A percentile compares a stretch with the other conserved stretches of the same genome.
phyloP scores from a whole-genome alignment of 2,113 vertebrate species.

The Verasper variegatus region DNA sequence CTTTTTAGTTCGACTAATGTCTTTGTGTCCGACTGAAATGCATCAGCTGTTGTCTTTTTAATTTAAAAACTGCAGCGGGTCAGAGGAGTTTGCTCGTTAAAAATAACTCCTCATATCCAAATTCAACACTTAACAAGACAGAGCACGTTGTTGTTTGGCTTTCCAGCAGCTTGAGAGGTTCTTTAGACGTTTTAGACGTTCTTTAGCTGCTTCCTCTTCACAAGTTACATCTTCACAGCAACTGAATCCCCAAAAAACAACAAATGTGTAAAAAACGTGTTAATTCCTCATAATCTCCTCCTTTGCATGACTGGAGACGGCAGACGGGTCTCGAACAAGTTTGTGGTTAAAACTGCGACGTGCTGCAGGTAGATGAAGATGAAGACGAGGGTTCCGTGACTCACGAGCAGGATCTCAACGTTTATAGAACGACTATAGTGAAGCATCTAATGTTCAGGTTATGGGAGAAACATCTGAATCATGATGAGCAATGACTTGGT shows the following conservation, averaged over 20 bases:
- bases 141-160: too few species aligned
- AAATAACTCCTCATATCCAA: too few species aligned
- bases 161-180: too few species aligned
- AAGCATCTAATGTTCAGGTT: too few species aligned
- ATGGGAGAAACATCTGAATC: neutral
- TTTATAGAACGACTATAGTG: too few species aligned
- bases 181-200: too few species aligned
- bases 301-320: constrained; percentile 29
- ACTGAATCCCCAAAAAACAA: constrained; percentile 31
- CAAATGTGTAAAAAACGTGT: neutral
- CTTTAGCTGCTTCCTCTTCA: neutral
- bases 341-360: constrained; percentile 31
- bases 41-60: too few species aligned
- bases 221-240: neutral
- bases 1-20: too few species aligned
- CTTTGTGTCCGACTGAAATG: too few species aligned
- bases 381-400: neutral
- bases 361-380: constrained; percentile 26
- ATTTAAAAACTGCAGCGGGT: too few species aligned
- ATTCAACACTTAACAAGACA: too few species aligned
- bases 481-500: constrained; percentile 11
- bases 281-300: constrained; percentile 49
- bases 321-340: constrained; percentile 37
- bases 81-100: too few species aligned
- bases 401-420: neutral